A percentile compares a stretch with the other conserved stretches of the same genome.
Evolutionary conservation across 2,113 vertebrate genomes (phyloP).

Genomic region (Scalopus aquaticus): DNA sequence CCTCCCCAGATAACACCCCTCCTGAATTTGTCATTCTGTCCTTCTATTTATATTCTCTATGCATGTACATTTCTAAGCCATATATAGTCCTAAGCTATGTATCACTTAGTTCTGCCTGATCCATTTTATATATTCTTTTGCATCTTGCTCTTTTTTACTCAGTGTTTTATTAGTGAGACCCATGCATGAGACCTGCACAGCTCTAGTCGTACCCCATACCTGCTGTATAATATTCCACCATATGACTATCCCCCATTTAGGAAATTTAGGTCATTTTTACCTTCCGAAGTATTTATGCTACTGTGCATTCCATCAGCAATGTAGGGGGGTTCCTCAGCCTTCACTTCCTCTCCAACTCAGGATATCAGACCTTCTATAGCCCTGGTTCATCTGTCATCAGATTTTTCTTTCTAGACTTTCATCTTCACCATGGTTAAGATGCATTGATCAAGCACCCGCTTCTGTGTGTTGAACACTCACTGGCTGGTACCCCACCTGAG

Average conservation of each 20-base stretch:
- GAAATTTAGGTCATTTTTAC: not conserved
- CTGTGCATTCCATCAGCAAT: not conserved
- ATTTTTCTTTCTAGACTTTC: not conserved
- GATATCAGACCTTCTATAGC: not conserved
- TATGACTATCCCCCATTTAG: not conserved
- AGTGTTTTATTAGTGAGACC: not conserved
- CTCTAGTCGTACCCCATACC: not conserved
- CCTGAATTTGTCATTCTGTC: not conserved
- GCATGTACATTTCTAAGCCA: not conserved
- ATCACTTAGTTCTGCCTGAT: not conserved
- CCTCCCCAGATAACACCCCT: not conserved
- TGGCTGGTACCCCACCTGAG: not conserved
- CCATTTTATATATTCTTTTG: not conserved
- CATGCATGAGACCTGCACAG: not conserved
- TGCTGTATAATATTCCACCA: not conserved
- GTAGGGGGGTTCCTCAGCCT: rapidly evolving
- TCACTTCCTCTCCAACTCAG: not conserved
- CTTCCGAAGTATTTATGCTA: not conserved
- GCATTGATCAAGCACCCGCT: not conserved
- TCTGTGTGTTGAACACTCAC: not conserved
- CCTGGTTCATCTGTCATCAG: not conserved
- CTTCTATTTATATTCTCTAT: not conserved
- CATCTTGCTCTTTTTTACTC: not conserved
- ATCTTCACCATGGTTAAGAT: not conserved
- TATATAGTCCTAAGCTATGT: not conserved